A percentile compares a stretch with the other conserved stretches of the same genome.
Evolutionary conservation across 2,113 vertebrate species (phyloP).

Genomic region (Camarhynchus parvulus): DNA sequence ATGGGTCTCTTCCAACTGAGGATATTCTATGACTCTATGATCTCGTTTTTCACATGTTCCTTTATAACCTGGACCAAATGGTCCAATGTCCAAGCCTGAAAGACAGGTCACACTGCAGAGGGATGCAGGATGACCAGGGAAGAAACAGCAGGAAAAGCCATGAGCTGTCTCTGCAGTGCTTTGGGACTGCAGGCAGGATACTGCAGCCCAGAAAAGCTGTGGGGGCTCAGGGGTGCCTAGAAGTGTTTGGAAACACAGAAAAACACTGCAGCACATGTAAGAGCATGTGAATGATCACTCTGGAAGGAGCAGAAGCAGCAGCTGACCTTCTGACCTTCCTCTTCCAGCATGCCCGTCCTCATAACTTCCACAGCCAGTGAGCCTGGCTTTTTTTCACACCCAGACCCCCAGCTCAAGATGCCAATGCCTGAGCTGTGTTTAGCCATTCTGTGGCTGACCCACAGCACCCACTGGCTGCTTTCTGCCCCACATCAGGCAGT

Average conservation of each 20-base stretch:
- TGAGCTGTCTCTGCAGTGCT: not conserved
- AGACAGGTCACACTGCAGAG: too few species aligned
- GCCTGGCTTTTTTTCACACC: not conserved
- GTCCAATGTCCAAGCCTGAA: rapidly evolving
- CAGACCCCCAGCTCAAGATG: not conserved
- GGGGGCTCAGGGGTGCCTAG: not conserved
- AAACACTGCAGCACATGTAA: not conserved
- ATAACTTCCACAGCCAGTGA: not conserved
- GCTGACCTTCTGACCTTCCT: rapidly evolving
- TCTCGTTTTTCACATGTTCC: not conserved
- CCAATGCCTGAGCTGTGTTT: not conserved
- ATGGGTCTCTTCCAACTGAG: not conserved
- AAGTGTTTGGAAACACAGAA: not conserved
- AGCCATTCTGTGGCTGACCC: not conserved
- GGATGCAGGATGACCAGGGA: not conserved
- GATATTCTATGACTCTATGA: not conserved
- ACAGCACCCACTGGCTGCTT: not conserved
- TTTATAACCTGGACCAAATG: rapidly evolving
- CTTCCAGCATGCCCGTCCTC: not conserved
- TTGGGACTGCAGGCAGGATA: rapidly evolving
- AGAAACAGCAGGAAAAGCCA: not conserved
- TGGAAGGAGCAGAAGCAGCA: not conserved
- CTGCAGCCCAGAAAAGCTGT: not conserved
- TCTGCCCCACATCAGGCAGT: not conserved
- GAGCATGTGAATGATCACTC: rapidly evolving